These are phyloP conservation scores for Parotia lawesii DNA, from an alignment of 2,113 vertebrate genomes.

Conservation along the genomic window DNA sequence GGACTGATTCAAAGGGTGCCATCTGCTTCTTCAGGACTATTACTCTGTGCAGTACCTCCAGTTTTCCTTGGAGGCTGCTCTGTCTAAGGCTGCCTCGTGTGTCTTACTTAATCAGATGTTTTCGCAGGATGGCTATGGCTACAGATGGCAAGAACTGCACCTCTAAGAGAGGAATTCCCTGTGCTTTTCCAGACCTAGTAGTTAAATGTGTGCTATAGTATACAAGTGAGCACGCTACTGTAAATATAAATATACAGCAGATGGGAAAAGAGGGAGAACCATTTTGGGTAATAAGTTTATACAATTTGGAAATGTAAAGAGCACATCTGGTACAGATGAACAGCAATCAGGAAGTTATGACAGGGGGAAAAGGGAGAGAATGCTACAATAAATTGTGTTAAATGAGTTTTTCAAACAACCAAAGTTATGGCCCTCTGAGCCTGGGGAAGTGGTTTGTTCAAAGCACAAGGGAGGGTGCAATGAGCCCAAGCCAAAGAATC, in stretches of 20 bases:
- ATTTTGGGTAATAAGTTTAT: not conserved
- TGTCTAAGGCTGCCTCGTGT: not conserved
- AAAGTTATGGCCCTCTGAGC: conserved; percentile 8
- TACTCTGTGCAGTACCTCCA: not conserved
- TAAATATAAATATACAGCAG: conserved; percentile 41
- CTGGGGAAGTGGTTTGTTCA: conserved; percentile 53
- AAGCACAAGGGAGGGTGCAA: not conserved
- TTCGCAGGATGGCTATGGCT: not conserved
- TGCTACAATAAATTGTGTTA: conserved; percentile 1
- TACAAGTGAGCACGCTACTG: not conserved
- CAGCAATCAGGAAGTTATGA: conserved; percentile 32
- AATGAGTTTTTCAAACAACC: conserved; percentile 44
- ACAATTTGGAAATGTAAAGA: not conserved
- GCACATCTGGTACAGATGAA: conserved; percentile 58
- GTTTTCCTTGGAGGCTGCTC: not conserved
- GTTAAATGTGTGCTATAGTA: not conserved
- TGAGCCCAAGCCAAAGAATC: conserved; percentile 8
- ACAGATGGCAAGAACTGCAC: not conserved
- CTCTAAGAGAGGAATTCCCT: conserved; percentile 7
- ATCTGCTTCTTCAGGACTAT: not conserved
- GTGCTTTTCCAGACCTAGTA: not conserved
- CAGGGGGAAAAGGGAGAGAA: not conserved
- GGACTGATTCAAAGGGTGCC: not conserved
- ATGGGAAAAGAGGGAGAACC: not conserved
- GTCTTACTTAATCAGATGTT: not conserved